Percentiles rank a stretch among this genome's conserved stretches.
These are phyloP conservation scores for Pyrocoelia pectoralis DNA, from an alignment of 2,888 invertebrate genomes.

Conservation along the genomic window DNA sequence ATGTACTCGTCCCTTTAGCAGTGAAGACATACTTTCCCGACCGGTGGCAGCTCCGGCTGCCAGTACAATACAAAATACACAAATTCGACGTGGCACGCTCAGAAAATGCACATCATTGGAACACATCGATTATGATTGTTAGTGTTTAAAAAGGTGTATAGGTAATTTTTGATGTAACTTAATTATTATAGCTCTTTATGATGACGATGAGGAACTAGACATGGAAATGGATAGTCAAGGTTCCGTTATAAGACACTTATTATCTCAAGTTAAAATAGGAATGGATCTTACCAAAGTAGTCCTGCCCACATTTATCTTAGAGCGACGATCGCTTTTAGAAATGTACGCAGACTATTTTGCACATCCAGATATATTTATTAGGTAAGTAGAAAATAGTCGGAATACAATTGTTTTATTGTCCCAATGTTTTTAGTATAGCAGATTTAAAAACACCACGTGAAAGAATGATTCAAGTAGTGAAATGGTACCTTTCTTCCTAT, in stretches of 20 bases:
- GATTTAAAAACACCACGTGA: slow-evolving; percentile 87
- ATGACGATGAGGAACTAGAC: slow-evolving; percentile 88
- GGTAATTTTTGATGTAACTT: background rate
- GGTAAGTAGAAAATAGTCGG: slow-evolving; percentile 63
- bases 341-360: slow-evolving; percentile 99
- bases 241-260: slow-evolving; percentile 93
- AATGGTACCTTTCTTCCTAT: slow-evolving; percentile 98
- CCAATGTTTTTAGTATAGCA: slow-evolving; percentile 74
- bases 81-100: background rate
- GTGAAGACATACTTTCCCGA: background rate
- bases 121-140: slow-evolving; percentile 32
- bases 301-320: slow-evolving; percentile 97
- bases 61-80: background rate
- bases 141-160: slow-evolving; percentile 6
- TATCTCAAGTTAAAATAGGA: slow-evolving; percentile 98
- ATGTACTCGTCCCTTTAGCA: no score
- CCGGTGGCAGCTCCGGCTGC: background rate
- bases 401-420: background rate
- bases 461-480: slow-evolving; percentile 91
- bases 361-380: slow-evolving; percentile 96
- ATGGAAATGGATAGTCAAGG: slow-evolving; percentile 97
- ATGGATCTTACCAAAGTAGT: slow-evolving; percentile 99
- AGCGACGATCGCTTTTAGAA: slow-evolving; percentile 94
- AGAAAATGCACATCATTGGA: background rate
- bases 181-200: slow-evolving; percentile 78